Percentiles rank a stretch among this genome's conserved stretches.
These are phyloP conservation scores for Papilio gigon DNA, from an alignment of 2,888 invertebrate species.

Conservation along the genomic window DNA sequence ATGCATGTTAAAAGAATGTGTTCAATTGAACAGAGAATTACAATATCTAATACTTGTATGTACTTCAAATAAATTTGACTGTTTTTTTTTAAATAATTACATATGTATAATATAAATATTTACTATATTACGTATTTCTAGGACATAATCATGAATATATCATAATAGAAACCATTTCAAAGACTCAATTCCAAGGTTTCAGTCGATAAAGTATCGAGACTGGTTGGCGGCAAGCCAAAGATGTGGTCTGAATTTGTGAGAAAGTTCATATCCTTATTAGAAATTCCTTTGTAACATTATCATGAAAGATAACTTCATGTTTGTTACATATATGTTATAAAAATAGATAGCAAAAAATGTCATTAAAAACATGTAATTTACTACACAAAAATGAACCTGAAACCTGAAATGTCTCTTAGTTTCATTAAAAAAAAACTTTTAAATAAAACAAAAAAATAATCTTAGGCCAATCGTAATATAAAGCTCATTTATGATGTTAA, in stretches of 20 bases:
- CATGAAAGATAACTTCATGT: constrained; percentile 9
- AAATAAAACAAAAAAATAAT: no score
- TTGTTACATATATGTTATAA: background rate
- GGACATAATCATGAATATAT: constrained; percentile 34
- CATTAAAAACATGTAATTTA: no score
- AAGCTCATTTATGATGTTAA: no score
- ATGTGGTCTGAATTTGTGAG: constrained; percentile 39
- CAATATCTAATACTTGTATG: no score
- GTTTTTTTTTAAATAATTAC: background rate
- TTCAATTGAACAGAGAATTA: no score
- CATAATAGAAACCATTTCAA: constrained; percentile 36
- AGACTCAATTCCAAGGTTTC: constrained; percentile 37
- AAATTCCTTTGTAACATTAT: constrained; percentile 34
- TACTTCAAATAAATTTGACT: background rate
- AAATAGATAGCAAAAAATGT: background rate
- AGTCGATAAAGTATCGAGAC: constrained; percentile 40
- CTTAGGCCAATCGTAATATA: no score
- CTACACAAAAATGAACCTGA: no score
- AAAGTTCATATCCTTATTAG: constrained; percentile 40
- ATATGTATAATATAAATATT: constrained; percentile 3
- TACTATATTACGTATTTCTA: constrained; percentile 17
- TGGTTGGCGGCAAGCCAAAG: constrained; percentile 33
- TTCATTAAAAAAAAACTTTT: no score
- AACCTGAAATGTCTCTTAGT: no score
- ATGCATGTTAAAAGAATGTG: no score